Evolutionary conservation across 1,140 invertebrate species (phyloP).

Genomic region (Megalopta genalis): DNA sequence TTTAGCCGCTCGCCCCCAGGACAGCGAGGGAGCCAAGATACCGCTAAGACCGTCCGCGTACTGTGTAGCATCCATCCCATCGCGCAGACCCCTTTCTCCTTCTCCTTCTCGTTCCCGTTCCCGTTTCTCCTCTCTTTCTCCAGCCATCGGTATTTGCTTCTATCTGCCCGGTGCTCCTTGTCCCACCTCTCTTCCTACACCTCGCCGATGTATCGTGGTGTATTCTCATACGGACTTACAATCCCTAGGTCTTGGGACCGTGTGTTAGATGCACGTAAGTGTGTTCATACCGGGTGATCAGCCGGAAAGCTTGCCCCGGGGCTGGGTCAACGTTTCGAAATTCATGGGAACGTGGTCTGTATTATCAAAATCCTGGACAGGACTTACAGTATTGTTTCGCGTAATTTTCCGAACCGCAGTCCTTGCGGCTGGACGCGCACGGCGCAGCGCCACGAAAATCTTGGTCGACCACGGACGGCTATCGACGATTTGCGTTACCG

Average conservation of each 20-base stretch:
- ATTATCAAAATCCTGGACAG: slow-evolving; percentile 53
- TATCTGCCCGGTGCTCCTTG: slow-evolving; percentile 47
- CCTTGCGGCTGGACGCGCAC: neutral
- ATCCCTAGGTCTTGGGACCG: slow-evolving; percentile 30
- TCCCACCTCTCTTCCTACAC: slow-evolving; percentile 20
- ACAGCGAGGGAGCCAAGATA: slow-evolving; percentile 78
- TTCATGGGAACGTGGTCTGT: slow-evolving; percentile 38
- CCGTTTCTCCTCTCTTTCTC: slow-evolving; percentile 31
- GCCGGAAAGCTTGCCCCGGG: slow-evolving; percentile 48
- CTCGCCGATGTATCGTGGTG: slow-evolving; percentile 49
- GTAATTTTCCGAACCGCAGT: slow-evolving; percentile 34
- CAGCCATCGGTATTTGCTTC: slow-evolving; percentile 55
- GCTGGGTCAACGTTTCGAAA: slow-evolving; percentile 52
- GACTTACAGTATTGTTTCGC: slow-evolving; percentile 35
- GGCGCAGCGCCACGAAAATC: neutral
- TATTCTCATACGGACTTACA: slow-evolving; percentile 62
- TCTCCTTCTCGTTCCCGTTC: slow-evolving; percentile 27
- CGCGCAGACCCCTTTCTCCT: slow-evolving; percentile 57
- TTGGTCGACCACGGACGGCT: too few relatives aligned
- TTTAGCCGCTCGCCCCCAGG: slow-evolving; percentile 78
- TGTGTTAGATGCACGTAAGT: slow-evolving; percentile 56
- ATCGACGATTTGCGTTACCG: too few relatives aligned
- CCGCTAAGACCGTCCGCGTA: slow-evolving; percentile 78
- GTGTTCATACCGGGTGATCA: slow-evolving; percentile 64
- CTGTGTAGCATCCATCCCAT: slow-evolving; percentile 75